Conservation (phyloP, 1,140 invertebrate genomes). For the Protaetia brevitarsis region DNA sequence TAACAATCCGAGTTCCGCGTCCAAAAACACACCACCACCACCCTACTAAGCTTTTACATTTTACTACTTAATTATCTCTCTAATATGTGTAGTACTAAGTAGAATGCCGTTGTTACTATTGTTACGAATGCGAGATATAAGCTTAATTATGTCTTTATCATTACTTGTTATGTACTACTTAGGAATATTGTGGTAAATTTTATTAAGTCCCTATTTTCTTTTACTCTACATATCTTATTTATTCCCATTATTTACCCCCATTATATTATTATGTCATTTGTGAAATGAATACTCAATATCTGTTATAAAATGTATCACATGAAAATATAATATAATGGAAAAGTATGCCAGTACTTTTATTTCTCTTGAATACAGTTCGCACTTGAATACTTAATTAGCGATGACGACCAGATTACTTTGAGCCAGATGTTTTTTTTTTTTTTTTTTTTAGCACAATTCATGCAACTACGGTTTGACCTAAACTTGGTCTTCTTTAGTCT, state of each 20-base stretch:
- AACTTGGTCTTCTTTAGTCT: no score
- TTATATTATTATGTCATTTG: background rate
- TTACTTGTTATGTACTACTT: background rate
- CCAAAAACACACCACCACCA: constrained; percentile 30
- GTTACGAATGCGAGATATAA: constrained; percentile 12
- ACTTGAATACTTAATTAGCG: no score
- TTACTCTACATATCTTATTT: background rate
- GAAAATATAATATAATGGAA: constrained; percentile 2
- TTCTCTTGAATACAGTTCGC: no score
- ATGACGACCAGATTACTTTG: no score
- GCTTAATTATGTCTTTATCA: background rate
- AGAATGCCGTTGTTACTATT: background rate
- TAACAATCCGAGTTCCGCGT: background rate
- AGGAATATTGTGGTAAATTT: background rate
- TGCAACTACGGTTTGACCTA: no score
- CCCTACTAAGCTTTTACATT: constrained; percentile 35
- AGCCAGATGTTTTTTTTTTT: no score
- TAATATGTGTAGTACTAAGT: constrained; percentile 7
- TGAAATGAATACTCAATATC: constrained; percentile 5
- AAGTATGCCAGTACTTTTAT: no score
- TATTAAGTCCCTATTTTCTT: background rate
- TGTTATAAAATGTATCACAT: constrained; percentile 11
- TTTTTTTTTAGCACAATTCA: no score
- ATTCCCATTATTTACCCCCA: constrained; percentile 3
- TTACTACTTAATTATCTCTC: constrained; percentile 1